Base-by-base conservation (phyloP, 2,888 invertebrate species). In the Tethea ocularis region DNA sequence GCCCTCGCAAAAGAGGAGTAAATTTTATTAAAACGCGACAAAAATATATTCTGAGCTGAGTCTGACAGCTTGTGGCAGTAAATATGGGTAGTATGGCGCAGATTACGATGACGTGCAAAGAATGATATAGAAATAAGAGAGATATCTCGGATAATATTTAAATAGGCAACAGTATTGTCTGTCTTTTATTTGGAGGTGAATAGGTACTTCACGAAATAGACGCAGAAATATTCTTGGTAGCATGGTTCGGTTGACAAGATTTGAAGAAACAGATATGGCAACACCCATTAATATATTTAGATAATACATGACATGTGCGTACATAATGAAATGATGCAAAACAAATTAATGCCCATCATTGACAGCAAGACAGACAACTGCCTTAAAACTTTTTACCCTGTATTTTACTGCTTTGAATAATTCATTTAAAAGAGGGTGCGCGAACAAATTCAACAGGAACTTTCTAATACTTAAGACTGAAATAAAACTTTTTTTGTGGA, bases 321-420 rank as follows among this genome's bases (percentile, higher is more conserved):
- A 13, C 7, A n/a, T 38, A 38, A 38, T 38, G n/a, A n/a, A 38
- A 38, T 38, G 74, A 67, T 72, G 69, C 67, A 71, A 74, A 82
- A 82, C 75, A 83, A 86, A 84, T 84, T 81, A 83, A 83, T 79
- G 77, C 71, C 72, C 78, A 78, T 83, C 82, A 87, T 86, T 86
- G 87, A 87, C 86, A 86, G 83, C 64, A 74, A 77, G 84, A 85
- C 68, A 80, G 86, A 85, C 83, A 85, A 79, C 72, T 69, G 75
- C 70, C 78, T 78, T 77, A 74, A 79, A 78, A 78, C 79, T 83
- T 75, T 75, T 78, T 77, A 80, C 79, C 72, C 76, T 79, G 79
- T 81, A 77, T 80, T 82, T 75, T 74, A 77, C 71, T 70, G 77
- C 74, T 63, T 66, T 87, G 86, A 86, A 86, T 86, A 78, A 86